phyloP scores from a whole-genome alignment of 2,113 vertebrate genomes.

The Poeciliopsis turrubarensis region DNA sequence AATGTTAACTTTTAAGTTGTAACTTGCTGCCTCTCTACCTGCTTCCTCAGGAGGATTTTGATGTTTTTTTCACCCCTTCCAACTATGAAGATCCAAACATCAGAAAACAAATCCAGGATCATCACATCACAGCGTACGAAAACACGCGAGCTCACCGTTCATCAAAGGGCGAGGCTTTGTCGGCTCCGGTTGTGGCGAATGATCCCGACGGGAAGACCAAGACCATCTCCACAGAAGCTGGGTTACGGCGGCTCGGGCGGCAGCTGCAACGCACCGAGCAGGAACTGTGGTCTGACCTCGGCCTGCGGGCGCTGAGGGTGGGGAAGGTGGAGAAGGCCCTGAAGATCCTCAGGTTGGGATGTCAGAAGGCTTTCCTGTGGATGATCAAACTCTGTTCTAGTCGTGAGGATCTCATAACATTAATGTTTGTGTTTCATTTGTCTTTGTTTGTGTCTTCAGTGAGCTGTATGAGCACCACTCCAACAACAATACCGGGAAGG shows the following conservation, averaged over 20 bases:
- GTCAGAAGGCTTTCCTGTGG: neutral
- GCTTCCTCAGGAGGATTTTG: slow-evolving; percentile 86
- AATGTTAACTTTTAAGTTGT: neutral
- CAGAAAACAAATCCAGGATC: slow-evolving; percentile 82
- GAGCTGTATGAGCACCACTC: slow-evolving; percentile 86
- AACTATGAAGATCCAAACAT: slow-evolving; percentile 83
- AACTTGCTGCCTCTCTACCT: neutral
- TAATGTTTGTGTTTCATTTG: neutral
- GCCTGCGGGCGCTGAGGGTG: slow-evolving; percentile 81
- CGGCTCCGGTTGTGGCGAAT: slow-evolving; percentile 35
- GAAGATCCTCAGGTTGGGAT: slow-evolving; percentile 86
- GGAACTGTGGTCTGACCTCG: slow-evolving; percentile 85
- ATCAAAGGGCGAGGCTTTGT: slow-evolving; percentile 29
- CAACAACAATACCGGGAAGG: slow-evolving; percentile 80
- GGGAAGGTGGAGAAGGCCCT: slow-evolving; percentile 86
- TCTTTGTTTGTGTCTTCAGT: slow-evolving; percentile 46
- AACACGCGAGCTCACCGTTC: slow-evolving; percentile 58
- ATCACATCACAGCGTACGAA: slow-evolving; percentile 84
- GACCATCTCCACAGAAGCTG: slow-evolving; percentile 69
- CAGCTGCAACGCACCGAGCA: slow-evolving; percentile 84
- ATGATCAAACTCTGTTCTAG: neutral
- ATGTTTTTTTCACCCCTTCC: slow-evolving; percentile 86
- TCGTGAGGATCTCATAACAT: neutral
- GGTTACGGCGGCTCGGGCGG: slow-evolving; percentile 82
- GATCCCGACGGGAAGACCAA: slow-evolving; percentile 71